Evolutionary conservation across 2,888 invertebrate genomes (phyloP), one percentile per base, ranked within the genome.

Genomic region (Biston betularia): DNA sequence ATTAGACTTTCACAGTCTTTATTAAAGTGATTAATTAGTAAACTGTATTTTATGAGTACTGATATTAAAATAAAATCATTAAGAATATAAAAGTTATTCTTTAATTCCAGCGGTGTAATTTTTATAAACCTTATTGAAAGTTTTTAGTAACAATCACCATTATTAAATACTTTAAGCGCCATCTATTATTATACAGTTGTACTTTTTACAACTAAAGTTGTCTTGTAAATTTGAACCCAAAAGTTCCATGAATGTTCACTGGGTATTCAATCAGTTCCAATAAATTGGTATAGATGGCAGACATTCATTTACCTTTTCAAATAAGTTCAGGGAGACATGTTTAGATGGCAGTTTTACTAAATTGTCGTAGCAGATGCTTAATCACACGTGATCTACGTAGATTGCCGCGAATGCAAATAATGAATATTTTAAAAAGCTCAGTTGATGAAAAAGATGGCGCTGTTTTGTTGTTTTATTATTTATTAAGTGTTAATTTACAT

Each of bases 311-410:
- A 35, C 8, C 4, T 9, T 2, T 0, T 35, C n/a, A 50, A 50
- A 6, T 11, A 14, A 34, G 35, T 50, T 50, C 33, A 8, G 35
- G 8, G n/a, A n/a, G 9, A 50, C n/a, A 50, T 34, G 0, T 44
- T 38, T 52, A 68, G 68, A 68, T 60, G 62, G 62, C 62, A 46
- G 44, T 44, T 10, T 5, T 45, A 8, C n/a, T n/a, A n/a, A n/a
- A n/a, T n/a, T n/a, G 24, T 24, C 24, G 24, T 24, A 3, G 3
- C 24, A 24, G 24, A 24, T 24, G 1, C 3, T 24, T 24, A 24
- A 24, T 3, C 24, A 24, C 24, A 24, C 3, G 24, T 3, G 3
- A 3, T 24, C 24, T 24, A 3, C 24, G 24, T 1, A 24, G 24
- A 24, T 24, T 24, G 24, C 24, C 24, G 24, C 1, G 24, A 24